phyloP scores from a whole-genome alignment of 2,113 vertebrate genomes.

The Sus scrofa region DNA sequence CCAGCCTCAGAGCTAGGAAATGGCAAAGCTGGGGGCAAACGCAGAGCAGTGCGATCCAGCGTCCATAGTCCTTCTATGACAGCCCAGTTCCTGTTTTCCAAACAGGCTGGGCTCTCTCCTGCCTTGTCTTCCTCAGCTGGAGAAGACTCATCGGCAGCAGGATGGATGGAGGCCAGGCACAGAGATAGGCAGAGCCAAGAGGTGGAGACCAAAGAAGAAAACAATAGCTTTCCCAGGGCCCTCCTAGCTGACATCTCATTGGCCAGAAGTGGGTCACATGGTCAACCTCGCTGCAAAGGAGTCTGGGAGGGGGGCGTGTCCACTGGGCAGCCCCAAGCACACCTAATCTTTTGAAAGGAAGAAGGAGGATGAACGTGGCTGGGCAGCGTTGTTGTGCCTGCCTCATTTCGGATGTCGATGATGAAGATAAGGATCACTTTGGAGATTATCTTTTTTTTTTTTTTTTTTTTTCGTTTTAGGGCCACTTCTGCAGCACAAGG shows the following conservation, averaged over 20 bases:
- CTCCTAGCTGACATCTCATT: background rate
- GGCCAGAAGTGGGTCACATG: background rate
- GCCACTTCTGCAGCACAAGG: no score
- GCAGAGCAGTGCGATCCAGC: rapidly evolving
- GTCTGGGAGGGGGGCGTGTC: background rate
- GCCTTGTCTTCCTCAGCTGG: background rate
- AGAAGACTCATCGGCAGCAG: no score
- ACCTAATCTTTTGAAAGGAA: background rate
- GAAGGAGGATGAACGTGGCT: background rate
- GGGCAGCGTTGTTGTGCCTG: background rate
- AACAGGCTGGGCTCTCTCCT: background rate
- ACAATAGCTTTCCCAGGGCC: background rate
- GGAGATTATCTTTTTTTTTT: no score
- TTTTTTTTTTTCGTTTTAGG: no score
- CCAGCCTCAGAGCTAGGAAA: background rate
- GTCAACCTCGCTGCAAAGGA: background rate
- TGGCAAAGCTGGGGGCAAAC: background rate
- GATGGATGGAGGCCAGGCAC: background rate
- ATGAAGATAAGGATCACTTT: rapidly evolving
- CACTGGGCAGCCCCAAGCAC: background rate
- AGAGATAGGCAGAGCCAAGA: background rate
- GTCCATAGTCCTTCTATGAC: rapidly evolving
- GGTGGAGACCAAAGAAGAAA: no score
- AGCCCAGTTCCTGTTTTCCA: background rate
- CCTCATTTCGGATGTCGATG: background rate